Conservation (phyloP, 2,113 vertebrate species). For the Gallinago media region DNA sequence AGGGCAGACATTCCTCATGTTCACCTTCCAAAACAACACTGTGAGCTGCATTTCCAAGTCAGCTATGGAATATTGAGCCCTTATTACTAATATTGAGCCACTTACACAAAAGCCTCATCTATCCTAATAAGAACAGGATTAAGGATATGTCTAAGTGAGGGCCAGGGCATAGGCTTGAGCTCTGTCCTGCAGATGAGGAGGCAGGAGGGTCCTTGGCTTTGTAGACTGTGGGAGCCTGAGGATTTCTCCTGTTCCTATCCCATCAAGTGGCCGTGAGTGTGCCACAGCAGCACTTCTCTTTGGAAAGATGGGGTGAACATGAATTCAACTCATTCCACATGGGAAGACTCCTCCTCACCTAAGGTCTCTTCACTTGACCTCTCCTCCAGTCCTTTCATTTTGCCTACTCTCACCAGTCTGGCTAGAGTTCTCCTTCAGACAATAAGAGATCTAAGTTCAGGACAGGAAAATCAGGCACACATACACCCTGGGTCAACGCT, state of each 20-base stretch:
- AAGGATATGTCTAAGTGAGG: neutral
- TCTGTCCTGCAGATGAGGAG: neutral
- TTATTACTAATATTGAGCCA: neutral
- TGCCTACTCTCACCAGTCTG: accelerated
- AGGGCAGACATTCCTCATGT: neutral
- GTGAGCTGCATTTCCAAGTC: neutral
- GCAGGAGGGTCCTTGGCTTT: neutral
- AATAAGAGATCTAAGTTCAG: neutral
- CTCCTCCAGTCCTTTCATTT: neutral
- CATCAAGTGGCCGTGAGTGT: accelerated
- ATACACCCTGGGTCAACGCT: accelerated
- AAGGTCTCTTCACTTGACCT: neutral
- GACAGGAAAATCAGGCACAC: neutral
- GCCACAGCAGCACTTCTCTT: neutral
- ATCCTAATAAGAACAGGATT: neutral
- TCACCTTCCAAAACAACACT: neutral
- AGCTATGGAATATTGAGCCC: neutral
- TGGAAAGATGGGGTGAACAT: neutral
- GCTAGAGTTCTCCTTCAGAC: neutral
- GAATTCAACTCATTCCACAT: neutral
- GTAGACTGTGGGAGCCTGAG: accelerated
- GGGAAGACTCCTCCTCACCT: neutral
- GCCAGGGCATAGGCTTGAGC: neutral
- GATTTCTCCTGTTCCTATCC: neutral
- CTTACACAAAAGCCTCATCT: neutral